Evolutionary conservation across 2,797 vertebrate genomes (phyloP).

Genomic region (Emydoidea blandingii): DNA sequence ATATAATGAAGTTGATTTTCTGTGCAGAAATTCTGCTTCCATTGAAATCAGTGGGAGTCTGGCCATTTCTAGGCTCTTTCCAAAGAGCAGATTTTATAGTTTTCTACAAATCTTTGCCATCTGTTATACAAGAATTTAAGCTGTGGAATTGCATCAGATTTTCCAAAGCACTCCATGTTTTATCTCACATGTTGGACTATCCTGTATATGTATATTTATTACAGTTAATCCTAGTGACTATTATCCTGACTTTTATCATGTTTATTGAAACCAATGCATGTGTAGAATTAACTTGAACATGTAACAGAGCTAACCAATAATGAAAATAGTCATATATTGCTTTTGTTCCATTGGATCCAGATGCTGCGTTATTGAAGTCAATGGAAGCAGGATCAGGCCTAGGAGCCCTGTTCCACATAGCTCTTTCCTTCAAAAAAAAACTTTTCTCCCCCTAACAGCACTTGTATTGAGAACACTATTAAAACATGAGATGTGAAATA

Average conservation of each 20-base stretch:
- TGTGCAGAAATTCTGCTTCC: background rate
- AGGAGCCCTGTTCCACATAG: background rate
- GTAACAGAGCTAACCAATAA: background rate
- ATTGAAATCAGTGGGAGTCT: background rate
- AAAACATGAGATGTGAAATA: background rate
- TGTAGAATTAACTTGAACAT: background rate
- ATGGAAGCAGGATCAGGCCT: background rate
- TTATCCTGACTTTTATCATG: background rate
- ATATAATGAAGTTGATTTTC: background rate
- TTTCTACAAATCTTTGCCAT: background rate
- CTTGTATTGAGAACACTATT: background rate
- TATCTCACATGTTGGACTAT: fast-evolving
- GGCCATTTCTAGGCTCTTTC: background rate
- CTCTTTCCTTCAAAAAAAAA: background rate
- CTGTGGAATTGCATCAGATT: background rate
- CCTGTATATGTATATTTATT: background rate
- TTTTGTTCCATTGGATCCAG: background rate
- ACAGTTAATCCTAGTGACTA: background rate
- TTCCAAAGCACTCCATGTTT: background rate
- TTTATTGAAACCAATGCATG: background rate
- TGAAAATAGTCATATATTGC: background rate
- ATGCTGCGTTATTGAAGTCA: background rate
- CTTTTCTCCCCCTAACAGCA: background rate
- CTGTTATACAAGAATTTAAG: background rate
- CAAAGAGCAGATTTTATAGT: background rate